Percentiles rank a stretch among this genome's conserved stretches.
Conservation (phyloP, 2,797 vertebrate species). For the Odontamblyopus lacepedii region DNA sequence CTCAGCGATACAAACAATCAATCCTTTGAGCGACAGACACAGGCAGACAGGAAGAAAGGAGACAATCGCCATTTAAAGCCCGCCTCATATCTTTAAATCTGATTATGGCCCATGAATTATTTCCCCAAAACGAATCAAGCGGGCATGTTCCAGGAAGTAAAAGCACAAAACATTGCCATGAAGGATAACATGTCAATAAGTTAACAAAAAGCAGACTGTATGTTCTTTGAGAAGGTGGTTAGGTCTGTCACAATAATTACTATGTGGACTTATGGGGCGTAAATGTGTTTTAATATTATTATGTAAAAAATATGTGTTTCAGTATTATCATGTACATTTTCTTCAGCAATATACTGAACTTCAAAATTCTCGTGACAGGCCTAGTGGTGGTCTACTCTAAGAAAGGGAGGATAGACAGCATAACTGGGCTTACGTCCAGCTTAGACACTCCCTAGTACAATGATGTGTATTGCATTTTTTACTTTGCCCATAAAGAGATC, state of each 20-base stretch:
- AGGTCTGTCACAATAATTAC: too few species aligned
- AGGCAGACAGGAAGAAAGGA: constrained; percentile 22
- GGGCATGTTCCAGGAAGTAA: constrained; percentile 9
- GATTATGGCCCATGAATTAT: constrained; percentile 26
- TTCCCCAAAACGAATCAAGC: constrained; percentile 13
- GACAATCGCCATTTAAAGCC: constrained; percentile 26
- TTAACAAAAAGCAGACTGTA: constrained; percentile 29
- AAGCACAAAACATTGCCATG: constrained; percentile 7
- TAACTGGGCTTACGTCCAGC: constrained; percentile 55
- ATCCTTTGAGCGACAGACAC: constrained; percentile 60
- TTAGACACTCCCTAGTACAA: constrained; percentile 53
- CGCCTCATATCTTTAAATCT: constrained; percentile 22
- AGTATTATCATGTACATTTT: too few species aligned
- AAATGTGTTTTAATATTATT: too few species aligned
- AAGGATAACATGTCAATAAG: constrained; percentile 26
- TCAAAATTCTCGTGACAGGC: too few species aligned
- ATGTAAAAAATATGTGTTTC: too few species aligned
- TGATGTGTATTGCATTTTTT: constrained; percentile 50
- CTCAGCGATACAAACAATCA: constrained; percentile 75
- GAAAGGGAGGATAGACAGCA: constrained; percentile 41
- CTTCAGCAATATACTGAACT: too few species aligned
- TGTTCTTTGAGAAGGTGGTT: constrained; percentile 40
- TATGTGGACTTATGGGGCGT: too few species aligned
- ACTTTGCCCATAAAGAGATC: constrained; percentile 54
- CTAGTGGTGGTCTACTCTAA: constrained; percentile 5